phyloP scores from a whole-genome alignment of 2,888 invertebrate species.

The Helobdella robusta region DNA sequence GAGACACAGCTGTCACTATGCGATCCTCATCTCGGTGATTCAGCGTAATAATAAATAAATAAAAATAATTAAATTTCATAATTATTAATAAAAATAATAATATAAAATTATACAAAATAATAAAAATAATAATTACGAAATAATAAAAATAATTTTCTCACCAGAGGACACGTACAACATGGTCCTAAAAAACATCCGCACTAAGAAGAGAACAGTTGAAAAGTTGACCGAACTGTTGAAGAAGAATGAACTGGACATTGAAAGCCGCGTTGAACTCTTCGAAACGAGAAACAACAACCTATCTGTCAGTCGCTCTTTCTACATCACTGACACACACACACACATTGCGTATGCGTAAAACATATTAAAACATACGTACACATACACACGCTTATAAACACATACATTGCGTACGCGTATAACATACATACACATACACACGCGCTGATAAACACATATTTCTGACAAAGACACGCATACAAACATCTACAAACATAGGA shows the following conservation, averaged over 20 bases:
- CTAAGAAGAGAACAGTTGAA: constrained; percentile 66
- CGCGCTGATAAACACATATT: too few species aligned
- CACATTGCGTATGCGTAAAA: background rate
- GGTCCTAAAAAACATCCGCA: constrained; percentile 59
- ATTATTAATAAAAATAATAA: background rate
- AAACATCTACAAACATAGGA: too few species aligned
- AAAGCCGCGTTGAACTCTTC: constrained; percentile 68
- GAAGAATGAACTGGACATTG: constrained; percentile 50
- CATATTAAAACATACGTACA: too few species aligned
- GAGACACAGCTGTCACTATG: constrained; percentile 15
- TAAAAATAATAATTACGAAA: background rate
- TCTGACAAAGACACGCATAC: too few species aligned
- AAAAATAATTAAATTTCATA: background rate
- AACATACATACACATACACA: too few species aligned
- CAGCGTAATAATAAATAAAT: background rate
- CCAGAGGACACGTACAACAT: constrained; percentile 47
- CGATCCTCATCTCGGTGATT: constrained; percentile 18
- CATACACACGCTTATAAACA: too few species aligned
- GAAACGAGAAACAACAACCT: constrained; percentile 70
- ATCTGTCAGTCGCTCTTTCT: constrained; percentile 41
- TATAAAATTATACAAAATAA: background rate
- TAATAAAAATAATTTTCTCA: background rate
- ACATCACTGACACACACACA: background rate
- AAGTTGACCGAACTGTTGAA: constrained; percentile 62
- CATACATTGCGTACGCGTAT: too few species aligned